Conservation (phyloP, 2,797 vertebrate genomes). For the Luscinia megarhynchos region DNA sequence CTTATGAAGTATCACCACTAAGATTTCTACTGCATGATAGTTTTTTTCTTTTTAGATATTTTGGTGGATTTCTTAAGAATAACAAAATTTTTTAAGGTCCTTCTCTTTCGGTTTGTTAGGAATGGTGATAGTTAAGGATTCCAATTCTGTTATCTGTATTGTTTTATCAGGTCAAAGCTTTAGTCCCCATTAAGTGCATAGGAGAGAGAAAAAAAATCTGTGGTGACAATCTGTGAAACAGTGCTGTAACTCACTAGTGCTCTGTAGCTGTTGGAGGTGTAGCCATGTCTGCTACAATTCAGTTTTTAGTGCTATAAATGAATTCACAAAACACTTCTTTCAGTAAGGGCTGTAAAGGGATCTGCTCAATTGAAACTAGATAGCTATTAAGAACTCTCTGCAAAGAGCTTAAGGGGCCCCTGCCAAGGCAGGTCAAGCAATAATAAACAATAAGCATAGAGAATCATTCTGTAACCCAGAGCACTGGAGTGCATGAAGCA, state of each 20-base stretch:
- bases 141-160: neutral
- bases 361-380: neutral
- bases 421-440: constrained; percentile 5
- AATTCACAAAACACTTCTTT: neutral
- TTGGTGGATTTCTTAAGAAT: neutral
- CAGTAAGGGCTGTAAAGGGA: neutral
- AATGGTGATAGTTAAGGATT: neutral
- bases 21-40: neutral
- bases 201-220: neutral
- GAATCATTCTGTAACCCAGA: neutral
- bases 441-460: neutral
- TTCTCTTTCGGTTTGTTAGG: neutral
- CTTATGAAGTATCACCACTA: neutral
- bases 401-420: neutral
- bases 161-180: neutral
- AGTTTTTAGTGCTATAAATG: neutral
- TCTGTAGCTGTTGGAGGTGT: neutral
- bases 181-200: neutral
- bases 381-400: neutral
- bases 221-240: neutral
- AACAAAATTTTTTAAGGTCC: neutral
- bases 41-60: neutral
- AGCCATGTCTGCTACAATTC: neutral
- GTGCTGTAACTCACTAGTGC: neutral
- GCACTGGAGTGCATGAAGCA: accelerated